Evolutionary conservation across 2,888 invertebrate genomes (phyloP).

Genomic region (Idaea aversata): DNA sequence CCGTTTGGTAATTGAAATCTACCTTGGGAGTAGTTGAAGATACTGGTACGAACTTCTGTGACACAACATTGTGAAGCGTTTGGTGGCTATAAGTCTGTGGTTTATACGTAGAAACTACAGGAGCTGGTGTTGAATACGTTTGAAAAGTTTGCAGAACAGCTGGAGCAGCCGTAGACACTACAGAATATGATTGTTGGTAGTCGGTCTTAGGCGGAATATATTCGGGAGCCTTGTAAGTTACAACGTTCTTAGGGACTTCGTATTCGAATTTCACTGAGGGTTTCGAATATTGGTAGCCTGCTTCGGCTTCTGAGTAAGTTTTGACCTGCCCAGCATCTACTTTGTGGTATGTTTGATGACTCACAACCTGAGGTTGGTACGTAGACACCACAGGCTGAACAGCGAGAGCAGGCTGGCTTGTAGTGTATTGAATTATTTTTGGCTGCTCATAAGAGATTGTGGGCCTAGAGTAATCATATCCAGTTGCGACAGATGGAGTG

Average conservation of each 20-base stretch:
- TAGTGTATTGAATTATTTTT: slow-evolving; percentile 40
- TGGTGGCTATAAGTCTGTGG: slow-evolving; percentile 63
- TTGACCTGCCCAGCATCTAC: slow-evolving; percentile 52
- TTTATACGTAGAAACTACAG: slow-evolving; percentile 52
- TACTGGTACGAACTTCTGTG: slow-evolving; percentile 46
- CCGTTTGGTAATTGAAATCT: slow-evolving; percentile 47
- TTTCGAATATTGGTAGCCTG: slow-evolving; percentile 54
- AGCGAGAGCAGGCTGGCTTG: slow-evolving; percentile 38
- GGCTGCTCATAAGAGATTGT: slow-evolving; percentile 38
- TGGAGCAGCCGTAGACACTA: slow-evolving; percentile 50
- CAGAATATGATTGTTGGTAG: slow-evolving; percentile 51
- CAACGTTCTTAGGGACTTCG: slow-evolving; percentile 46
- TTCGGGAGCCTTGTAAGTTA: slow-evolving; percentile 49
- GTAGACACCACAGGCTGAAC: slow-evolving; percentile 44
- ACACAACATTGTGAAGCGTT: slow-evolving; percentile 57
- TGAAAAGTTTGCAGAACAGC: slow-evolving; percentile 49
- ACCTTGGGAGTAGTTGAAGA: slow-evolving; percentile 51
- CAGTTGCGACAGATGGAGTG: slow-evolving; percentile 38
- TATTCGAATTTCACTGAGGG: slow-evolving; percentile 50
- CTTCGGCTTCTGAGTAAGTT: slow-evolving; percentile 40
- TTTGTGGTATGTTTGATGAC: slow-evolving; percentile 58
- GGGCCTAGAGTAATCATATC: slow-evolving; percentile 40
- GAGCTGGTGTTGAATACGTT: slow-evolving; percentile 49
- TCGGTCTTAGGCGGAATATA: slow-evolving; percentile 53
- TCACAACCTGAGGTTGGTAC: slow-evolving; percentile 52